These are phyloP conservation scores for Orientallactaga sibirica DNA, from an alignment of 2,797 vertebrate genomes.

Conservation along the genomic window DNA sequence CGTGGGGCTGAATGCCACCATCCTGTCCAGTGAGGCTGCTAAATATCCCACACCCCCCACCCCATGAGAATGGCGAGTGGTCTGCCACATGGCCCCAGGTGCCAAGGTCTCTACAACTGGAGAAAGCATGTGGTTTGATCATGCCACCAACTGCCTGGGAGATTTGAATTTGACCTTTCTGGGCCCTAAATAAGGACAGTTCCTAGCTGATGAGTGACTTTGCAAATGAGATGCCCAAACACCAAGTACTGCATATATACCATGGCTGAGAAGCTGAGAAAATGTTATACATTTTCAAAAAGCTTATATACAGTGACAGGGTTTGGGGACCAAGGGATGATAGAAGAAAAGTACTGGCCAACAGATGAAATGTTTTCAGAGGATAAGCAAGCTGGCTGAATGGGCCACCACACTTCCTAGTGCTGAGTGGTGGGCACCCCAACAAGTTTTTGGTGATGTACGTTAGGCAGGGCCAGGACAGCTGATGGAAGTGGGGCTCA, in stretches of 20 bases:
- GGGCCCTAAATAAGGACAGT: neutral
- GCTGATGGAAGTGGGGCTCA: neutral
- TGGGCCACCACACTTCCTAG: neutral
- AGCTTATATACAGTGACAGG: neutral
- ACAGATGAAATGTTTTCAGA: no score
- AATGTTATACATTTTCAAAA: neutral
- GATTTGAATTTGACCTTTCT: neutral
- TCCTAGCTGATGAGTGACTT: neutral
- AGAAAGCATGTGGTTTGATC: neutral
- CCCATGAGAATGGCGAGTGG: neutral
- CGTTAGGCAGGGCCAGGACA: neutral
- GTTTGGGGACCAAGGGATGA: neutral
- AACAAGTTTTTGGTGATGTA: neutral
- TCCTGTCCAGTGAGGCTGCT: neutral
- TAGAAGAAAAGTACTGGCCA: neutral
- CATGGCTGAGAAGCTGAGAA: neutral
- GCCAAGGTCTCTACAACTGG: neutral
- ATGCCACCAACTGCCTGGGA: neutral
- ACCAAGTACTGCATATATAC: neutral
- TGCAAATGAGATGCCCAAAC: neutral
- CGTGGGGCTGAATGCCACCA: constrained; percentile 19
- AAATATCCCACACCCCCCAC: neutral
- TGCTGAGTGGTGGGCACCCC: neutral
- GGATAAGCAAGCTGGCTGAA: neutral
- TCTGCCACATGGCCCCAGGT: neutral